Percentiles rank a stretch among this genome's conserved stretches.
These are phyloP conservation scores for Eupsilia transversa DNA, from an alignment of 2,888 invertebrate species.

Conservation along the genomic window DNA sequence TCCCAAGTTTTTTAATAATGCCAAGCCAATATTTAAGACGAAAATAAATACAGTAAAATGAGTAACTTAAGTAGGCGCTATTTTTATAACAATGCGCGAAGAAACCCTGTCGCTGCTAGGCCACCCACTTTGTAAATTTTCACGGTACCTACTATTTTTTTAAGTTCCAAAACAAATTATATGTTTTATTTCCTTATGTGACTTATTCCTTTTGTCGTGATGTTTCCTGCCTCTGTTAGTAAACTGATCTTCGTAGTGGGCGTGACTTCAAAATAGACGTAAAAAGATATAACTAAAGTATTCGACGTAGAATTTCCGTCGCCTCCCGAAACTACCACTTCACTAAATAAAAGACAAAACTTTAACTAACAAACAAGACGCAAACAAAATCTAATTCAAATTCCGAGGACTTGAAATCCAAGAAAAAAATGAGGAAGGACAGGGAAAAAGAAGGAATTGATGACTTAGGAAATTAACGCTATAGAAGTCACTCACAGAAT, in stretches of 20 bases:
- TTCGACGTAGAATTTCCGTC: conserved; percentile 10
- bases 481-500: conserved; percentile 69
- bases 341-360: conserved; percentile 42
- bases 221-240: background rate
- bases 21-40: conserved; percentile 4
- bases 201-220: background rate
- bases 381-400: conserved; percentile 60
- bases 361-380: conserved; percentile 53
- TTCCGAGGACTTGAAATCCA: conserved; percentile 46
- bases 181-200: conserved; percentile 15
- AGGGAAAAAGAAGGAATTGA: conserved; percentile 73
- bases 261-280: background rate
- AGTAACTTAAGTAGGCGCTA: background rate
- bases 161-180: conserved; percentile 17
- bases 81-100: conserved; percentile 11
- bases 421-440: conserved; percentile 67
- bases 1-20: conserved; percentile 7
- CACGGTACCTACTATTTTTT: background rate
- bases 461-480: conserved; percentile 76
- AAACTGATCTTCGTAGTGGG: background rate
- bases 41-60: conserved; percentile 3
- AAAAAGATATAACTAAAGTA: conserved; percentile 3
- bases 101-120: background rate
- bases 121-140: conserved; percentile 21
- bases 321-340: conserved; percentile 32